Conservation (phyloP, 1,140 invertebrate genomes). For the Caerostris extrusa region DNA sequence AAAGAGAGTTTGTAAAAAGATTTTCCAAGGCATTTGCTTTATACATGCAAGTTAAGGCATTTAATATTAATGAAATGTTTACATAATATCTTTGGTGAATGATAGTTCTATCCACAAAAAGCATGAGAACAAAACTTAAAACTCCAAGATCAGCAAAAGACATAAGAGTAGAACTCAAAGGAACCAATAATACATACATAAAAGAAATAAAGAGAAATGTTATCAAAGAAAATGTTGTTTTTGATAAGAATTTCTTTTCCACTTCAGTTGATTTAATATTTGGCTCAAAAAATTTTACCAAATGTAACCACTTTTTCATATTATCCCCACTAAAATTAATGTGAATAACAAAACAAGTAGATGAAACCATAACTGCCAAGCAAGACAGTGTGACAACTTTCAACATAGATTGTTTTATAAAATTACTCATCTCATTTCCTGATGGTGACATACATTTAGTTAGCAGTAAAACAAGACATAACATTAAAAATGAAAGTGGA, state of each 20-base stretch:
- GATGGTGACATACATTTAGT: background rate
- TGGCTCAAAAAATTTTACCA: slow-evolving; percentile 71
- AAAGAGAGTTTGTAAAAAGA: slow-evolving; percentile 1
- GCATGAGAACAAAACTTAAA: slow-evolving; percentile 60
- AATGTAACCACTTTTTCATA: slow-evolving; percentile 61
- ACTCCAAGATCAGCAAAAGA: slow-evolving; percentile 47
- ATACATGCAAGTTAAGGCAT: slow-evolving; percentile 59
- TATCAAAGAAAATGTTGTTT: slow-evolving; percentile 32
- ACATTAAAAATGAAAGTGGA: slow-evolving; percentile 36
- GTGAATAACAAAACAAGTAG: slow-evolving; percentile 66
- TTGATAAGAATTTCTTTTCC: slow-evolving; percentile 63
- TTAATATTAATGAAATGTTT: slow-evolving; percentile 66
- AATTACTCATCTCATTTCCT: background rate
- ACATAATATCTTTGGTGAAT: slow-evolving; percentile 56
- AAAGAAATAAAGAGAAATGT: slow-evolving; percentile 66
- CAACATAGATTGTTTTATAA: background rate
- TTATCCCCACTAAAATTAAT: slow-evolving; percentile 68
- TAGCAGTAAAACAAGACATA: background rate
- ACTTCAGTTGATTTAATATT: slow-evolving; percentile 55
- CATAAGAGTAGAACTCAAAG: background rate
- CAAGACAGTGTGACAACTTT: slow-evolving; percentile 10
- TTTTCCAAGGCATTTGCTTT: slow-evolving; percentile 62
- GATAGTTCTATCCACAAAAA: slow-evolving; percentile 68
- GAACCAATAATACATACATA: slow-evolving; percentile 40
- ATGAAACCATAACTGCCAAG: slow-evolving; percentile 48